Conservation (phyloP, 2,888 invertebrate genomes). For the Asteroscopus sphinx region DNA sequence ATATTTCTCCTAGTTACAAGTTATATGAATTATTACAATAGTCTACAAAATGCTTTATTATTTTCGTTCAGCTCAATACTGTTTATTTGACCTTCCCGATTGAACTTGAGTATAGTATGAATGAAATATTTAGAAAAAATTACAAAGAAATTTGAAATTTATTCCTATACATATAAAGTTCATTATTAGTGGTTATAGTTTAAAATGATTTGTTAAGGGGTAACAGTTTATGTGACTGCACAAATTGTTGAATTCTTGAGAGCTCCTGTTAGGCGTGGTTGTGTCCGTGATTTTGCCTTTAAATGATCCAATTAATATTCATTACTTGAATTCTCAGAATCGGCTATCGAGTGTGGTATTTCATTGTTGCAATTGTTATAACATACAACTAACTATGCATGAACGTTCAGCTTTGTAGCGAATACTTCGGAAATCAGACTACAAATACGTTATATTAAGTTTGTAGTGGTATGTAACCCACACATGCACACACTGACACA, state of each 20-base stretch:
- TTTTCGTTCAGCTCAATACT: slow-evolving; percentile 40
- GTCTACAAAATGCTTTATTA: slow-evolving; percentile 46
- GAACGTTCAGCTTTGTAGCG: no score
- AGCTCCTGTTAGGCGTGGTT: not conserved
- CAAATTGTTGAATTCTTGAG: slow-evolving; percentile 26
- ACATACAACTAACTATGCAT: no score
- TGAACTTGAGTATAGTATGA: slow-evolving; percentile 50
- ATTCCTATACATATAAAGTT: fast-evolving
- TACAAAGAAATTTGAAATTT: slow-evolving; percentile 7
- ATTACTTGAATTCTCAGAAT: slow-evolving; percentile 16
- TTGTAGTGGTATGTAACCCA: no score
- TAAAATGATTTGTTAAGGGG: slow-evolving; percentile 23
- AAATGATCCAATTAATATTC: slow-evolving; percentile 18
- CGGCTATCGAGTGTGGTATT: not conserved
- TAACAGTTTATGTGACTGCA: slow-evolving; percentile 11
- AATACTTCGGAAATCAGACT: not conserved
- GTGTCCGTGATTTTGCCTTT: slow-evolving; percentile 1
- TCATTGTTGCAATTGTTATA: not conserved
- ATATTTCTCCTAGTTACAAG: slow-evolving; percentile 34
- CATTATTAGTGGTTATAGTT: no score
- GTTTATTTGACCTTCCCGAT: slow-evolving; percentile 67
- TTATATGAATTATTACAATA: slow-evolving; percentile 38
- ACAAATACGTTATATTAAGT: no score
- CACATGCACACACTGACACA: no score
- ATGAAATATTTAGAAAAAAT: slow-evolving; percentile 10